Conservation (phyloP, 2,113 vertebrate species). For the Sceloporus tristichus region DNA sequence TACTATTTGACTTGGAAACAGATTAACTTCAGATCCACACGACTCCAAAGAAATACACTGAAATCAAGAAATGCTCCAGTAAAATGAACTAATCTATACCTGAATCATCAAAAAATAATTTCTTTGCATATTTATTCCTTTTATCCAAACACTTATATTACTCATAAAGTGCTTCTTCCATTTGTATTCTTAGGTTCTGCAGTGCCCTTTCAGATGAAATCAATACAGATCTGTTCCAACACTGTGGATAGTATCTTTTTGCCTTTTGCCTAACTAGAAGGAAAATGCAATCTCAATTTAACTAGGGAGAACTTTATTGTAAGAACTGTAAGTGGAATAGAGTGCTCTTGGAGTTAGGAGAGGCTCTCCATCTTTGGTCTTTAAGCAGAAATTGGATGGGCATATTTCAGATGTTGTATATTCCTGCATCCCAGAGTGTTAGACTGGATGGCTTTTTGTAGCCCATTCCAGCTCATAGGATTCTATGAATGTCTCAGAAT, state of each 20-base stretch:
- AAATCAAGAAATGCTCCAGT: background rate
- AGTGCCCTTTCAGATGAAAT: background rate
- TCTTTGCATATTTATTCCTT: background rate
- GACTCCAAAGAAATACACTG: background rate
- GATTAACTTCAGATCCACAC: background rate
- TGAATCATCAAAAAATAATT: background rate
- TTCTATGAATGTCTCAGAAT: too few relatives aligned
- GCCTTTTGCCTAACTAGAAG: background rate
- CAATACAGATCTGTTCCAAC: background rate
- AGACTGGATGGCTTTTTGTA: too few relatives aligned
- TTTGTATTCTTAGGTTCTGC: background rate
- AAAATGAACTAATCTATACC: background rate
- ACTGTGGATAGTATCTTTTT: background rate
- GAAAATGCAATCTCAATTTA: too few relatives aligned
- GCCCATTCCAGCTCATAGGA: too few relatives aligned
- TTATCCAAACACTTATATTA: background rate
- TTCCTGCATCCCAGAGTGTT: too few relatives aligned
- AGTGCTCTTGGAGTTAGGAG: too few relatives aligned
- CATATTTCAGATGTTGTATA: too few relatives aligned
- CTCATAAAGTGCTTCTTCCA: background rate
- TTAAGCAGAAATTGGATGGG: too few relatives aligned
- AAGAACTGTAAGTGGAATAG: too few relatives aligned
- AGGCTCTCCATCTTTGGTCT: too few relatives aligned
- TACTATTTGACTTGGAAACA: background rate
- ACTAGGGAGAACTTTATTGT: too few relatives aligned